Conservation (phyloP, 2,888 invertebrate genomes). For the Ferdinandea cuprea region DNA sequence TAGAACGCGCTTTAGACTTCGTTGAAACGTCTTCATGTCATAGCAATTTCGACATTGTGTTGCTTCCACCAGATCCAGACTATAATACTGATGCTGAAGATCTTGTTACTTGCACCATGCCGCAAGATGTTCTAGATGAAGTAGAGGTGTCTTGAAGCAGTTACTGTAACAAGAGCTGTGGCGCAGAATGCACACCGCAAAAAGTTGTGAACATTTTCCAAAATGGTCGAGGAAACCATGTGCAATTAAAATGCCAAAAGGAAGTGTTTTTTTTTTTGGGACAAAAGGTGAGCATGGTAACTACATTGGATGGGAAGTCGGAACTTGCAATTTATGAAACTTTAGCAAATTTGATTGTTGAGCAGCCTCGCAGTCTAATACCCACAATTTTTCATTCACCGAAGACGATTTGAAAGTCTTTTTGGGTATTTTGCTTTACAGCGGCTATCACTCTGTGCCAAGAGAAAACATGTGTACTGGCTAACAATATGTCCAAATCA, state of each 20-base stretch:
- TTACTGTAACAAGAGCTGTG: constrained; percentile 11
- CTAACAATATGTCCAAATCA: constrained; percentile 5
- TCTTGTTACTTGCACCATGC: constrained; percentile 5
- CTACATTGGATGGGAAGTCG: too few relatives aligned
- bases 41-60: too few relatives aligned
- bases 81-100: constrained; percentile 19
- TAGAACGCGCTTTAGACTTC: constrained; percentile 17
- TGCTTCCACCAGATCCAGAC: too few relatives aligned
- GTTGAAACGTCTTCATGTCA: constrained; percentile 20
- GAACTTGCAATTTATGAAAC: too few relatives aligned
- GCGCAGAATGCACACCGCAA: not conserved
- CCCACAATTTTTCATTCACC: too few relatives aligned
- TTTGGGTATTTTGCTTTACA: constrained; percentile 21
- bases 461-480: constrained; percentile 29
- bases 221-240: too few relatives aligned
- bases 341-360: too few relatives aligned
- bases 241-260: constrained; percentile 23
- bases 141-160: constrained; percentile 7
- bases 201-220: constrained; percentile 3
- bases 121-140: constrained; percentile 26
- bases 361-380: not conserved
- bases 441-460: constrained; percentile 25
- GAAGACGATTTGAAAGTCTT: too few relatives aligned
- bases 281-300: constrained; percentile 7
- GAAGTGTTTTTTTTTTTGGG: constrained; percentile 3